Evolutionary conservation across 2,888 invertebrate genomes (phyloP).

Genomic region (Stenodera caucasica): DNA sequence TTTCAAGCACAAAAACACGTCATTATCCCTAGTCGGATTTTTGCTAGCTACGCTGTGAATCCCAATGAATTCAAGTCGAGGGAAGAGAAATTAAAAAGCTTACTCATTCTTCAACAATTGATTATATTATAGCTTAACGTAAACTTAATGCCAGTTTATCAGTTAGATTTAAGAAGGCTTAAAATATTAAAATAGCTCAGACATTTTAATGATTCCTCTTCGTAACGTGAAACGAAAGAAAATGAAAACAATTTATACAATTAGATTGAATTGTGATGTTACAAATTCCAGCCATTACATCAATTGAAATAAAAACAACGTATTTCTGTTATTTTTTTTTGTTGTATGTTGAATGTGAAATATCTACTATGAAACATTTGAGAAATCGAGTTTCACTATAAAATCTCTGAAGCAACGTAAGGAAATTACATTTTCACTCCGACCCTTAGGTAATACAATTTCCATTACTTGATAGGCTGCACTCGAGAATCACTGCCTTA

Average conservation of each 20-base stretch:
- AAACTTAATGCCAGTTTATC: neutral
- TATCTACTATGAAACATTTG: constrained; percentile 35
- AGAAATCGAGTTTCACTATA: constrained; percentile 40
- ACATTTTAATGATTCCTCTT: neutral
- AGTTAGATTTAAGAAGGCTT: neutral
- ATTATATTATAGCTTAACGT: constrained; percentile 12
- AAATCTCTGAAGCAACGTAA: constrained; percentile 48
- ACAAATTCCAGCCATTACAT: neutral
- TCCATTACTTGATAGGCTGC: constrained; percentile 50
- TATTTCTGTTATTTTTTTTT: neutral
- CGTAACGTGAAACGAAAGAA: neutral
- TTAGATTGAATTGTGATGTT: neutral
- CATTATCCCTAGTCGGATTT: constrained; percentile 24
- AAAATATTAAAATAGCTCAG: neutral
- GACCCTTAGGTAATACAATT: constrained; percentile 50
- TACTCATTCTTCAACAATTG: constrained; percentile 19
- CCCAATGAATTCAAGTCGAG: constrained; percentile 14
- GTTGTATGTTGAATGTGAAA: constrained; percentile 17
- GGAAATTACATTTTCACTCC: constrained; percentile 50
- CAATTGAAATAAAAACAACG: neutral
- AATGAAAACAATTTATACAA: neutral
- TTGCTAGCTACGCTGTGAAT: constrained; percentile 10
- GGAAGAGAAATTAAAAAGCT: constrained; percentile 25
- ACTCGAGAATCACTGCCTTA: constrained; percentile 30
- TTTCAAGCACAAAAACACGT: constrained; percentile 17